Evolutionary conservation across 2,113 vertebrate species (phyloP), one percentile per base, ranked within the genome.

Genomic region (Colossoma macropomum): DNA sequence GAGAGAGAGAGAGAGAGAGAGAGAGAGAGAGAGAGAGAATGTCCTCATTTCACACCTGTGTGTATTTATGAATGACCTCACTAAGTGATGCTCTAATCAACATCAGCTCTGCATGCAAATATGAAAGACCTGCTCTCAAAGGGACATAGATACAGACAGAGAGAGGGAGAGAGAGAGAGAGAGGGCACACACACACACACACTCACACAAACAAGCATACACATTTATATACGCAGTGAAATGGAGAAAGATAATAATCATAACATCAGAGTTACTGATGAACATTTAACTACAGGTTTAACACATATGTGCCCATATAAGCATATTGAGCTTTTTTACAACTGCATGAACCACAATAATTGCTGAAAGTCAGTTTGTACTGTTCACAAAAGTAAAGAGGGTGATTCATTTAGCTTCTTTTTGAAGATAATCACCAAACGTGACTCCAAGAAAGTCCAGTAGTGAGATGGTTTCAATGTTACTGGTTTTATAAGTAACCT

Each of bases 1-100:
- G 50, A 80, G 54, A 71, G 8, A 60, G 54, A 62, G 74, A 62
- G 32, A 60, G 73, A 23, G 50, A 34, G 13, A 48, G 66, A 41
- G 66, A 41, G 27, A 9, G 54, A 27, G 60, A 63, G 32, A 21
- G n/a, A 79, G 32, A 75, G 45, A 69, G 4, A 65, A 11, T 56
- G 48, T 50, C 56, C 27, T 81, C 38, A 50, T n/a, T 63, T 54
- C 41, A 73, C 56, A 73, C 65, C 34, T 81, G 79, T 81, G 27
- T 63, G 34, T 70, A 71, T 72, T 73, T 81, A 62, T 60, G 41
- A 56, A 73, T 81, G 69, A 73, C 79, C 69, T 73, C 28, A 59
- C 70, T 72, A 81, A 81, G 79, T 73, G 69, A 54, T 50, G 38
- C 28, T 77, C 28, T 70, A 79, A 79, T 79, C 77, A 70, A 38